Evolutionary conservation across 2,888 invertebrate genomes (phyloP).

Genomic region (Toxonevra muliebris): DNA sequence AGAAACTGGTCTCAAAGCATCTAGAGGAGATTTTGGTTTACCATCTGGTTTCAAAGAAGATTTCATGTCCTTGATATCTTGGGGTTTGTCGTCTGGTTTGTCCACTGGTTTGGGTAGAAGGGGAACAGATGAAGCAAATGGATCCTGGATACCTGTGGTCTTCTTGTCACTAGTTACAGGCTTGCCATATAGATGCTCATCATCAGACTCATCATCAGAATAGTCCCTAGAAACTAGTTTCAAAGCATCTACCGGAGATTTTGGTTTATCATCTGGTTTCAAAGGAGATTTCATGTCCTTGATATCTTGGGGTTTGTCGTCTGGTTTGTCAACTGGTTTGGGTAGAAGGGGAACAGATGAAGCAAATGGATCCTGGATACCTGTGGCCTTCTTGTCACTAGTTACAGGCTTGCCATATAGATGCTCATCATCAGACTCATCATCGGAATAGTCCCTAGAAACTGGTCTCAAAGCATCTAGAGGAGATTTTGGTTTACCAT

Average conservation of each 20-base stretch:
- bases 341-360: no score
- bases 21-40: not conserved
- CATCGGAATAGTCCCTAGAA: slow-evolving; percentile 14
- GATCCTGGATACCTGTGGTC: no score
- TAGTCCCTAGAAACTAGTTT: slow-evolving; percentile 1
- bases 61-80: not conserved
- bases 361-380: no score
- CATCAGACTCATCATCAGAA: slow-evolving; percentile 25
- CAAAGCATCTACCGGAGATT: slow-evolving; percentile 13
- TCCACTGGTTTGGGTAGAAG: not conserved
- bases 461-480: not conserved
- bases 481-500: not conserved
- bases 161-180: not conserved
- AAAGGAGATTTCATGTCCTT: not conserved
- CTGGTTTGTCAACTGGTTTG: not conserved
- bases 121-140: not conserved
- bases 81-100: not conserved
- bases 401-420: no score
- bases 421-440: slow-evolving; percentile 19
- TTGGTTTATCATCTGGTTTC: slow-evolving; percentile 16
- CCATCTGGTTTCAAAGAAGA: not conserved
- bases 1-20: not conserved
- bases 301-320: not conserved
- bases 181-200: not conserved
- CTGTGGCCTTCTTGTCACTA: no score